These are phyloP conservation scores for Telmatochromis sp. DNA, from an alignment of 2,113 vertebrate genomes.

Conservation along the genomic window DNA sequence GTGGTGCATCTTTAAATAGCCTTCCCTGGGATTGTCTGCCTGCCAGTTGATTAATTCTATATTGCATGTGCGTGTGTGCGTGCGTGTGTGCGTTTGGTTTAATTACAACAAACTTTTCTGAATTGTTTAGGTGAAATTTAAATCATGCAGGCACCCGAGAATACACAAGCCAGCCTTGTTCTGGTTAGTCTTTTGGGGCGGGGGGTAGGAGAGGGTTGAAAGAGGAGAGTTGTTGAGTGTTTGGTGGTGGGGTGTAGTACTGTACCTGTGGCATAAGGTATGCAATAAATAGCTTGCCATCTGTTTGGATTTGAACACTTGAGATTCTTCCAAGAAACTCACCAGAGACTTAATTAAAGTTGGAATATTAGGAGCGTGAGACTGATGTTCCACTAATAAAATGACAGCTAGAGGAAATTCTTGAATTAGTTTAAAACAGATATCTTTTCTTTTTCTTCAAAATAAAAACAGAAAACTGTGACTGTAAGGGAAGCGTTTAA, in stretches of 20 bases:
- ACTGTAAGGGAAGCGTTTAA: neutral
- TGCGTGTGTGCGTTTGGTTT: neutral
- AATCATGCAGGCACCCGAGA: neutral
- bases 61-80: neutral
- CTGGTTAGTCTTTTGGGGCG: neutral
- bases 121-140: slow-evolving; percentile 39
- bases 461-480: neutral
- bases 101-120: slow-evolving; percentile 56
- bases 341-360: slow-evolving; percentile 69
- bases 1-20: slow-evolving; percentile 47
- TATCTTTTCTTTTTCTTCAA: neutral
- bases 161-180: slow-evolving; percentile 29
- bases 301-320: slow-evolving; percentile 53
- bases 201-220: neutral
- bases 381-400: slow-evolving; percentile 36
- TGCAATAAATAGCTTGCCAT: slow-evolving; percentile 62
- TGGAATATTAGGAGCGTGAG: slow-evolving; percentile 37
- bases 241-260: neutral
- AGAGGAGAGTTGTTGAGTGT: neutral
- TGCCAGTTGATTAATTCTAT: slow-evolving; percentile 53
- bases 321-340: slow-evolving; percentile 48
- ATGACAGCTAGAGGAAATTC: slow-evolving; percentile 9
- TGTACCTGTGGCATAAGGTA: slow-evolving; percentile 61
- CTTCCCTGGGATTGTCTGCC: slow-evolving; percentile 27
- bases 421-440: slow-evolving; percentile 10